These are phyloP conservation scores for Calypte anna DNA, from an alignment of 2,113 vertebrate genomes.

Conservation along the genomic window DNA sequence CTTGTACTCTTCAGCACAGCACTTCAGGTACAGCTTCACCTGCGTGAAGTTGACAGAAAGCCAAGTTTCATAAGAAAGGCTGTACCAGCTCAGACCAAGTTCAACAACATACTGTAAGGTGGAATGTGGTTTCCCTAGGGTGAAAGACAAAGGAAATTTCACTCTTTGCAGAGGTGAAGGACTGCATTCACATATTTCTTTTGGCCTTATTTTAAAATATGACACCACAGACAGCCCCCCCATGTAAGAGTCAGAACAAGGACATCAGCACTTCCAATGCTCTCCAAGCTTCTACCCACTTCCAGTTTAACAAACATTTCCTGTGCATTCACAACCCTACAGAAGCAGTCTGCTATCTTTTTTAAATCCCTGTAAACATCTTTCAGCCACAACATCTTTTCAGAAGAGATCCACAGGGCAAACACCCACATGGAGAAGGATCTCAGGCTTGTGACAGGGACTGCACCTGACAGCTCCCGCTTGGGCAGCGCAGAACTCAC, in stretches of 20 bases:
- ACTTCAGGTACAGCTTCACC: background rate
- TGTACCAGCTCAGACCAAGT: background rate
- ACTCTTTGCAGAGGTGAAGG: background rate
- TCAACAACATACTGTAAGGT: accelerated
- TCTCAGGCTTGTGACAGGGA: accelerated
- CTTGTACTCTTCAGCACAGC: background rate
- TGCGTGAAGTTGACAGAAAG: background rate
- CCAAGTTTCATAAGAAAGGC: background rate
- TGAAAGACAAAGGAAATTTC: no score
- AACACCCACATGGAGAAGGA: accelerated
- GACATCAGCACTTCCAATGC: background rate
- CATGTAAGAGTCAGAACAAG: background rate
- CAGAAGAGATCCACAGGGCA: background rate
- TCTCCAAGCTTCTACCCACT: no score
- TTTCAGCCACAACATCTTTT: background rate
- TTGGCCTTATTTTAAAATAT: background rate
- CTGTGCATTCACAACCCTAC: background rate
- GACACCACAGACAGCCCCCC: background rate
- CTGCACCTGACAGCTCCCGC: background rate
- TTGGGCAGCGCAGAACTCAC: background rate
- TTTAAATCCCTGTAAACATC: background rate
- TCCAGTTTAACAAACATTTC: background rate
- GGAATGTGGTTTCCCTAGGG: accelerated
- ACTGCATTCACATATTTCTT: background rate
- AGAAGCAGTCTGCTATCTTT: background rate